phyloP scores from a whole-genome alignment of 2,888 invertebrate genomes.

The Nymphalis polychloros region DNA sequence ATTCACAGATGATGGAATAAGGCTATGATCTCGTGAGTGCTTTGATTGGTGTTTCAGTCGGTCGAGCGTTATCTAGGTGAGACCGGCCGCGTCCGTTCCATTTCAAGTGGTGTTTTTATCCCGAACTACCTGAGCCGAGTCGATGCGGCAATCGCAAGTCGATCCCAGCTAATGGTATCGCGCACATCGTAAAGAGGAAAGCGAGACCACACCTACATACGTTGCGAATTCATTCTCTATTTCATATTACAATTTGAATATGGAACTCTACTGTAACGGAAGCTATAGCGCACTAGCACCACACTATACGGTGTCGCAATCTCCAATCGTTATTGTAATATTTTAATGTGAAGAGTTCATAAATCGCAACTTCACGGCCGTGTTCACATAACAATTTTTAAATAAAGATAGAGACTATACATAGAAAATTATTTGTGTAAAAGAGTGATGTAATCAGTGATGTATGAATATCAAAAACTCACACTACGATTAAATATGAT shows the following conservation, averaged over 20 bases:
- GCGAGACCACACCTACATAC: slow-evolving; percentile 48
- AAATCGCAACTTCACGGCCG: slow-evolving; percentile 60
- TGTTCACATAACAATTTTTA: slow-evolving; percentile 44
- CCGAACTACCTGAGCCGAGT: slow-evolving; percentile 69
- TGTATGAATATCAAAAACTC: slow-evolving; percentile 10
- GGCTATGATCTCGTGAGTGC: slow-evolving; percentile 39
- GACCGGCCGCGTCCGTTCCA: slow-evolving; percentile 68
- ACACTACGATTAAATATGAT: slow-evolving; percentile 24
- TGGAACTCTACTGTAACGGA: neutral
- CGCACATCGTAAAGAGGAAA: slow-evolving; percentile 41
- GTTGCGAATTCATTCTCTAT: slow-evolving; percentile 44
- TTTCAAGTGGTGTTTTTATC: slow-evolving; percentile 78
- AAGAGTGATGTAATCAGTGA: slow-evolving; percentile 16
- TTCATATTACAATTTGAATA: slow-evolving; percentile 28
- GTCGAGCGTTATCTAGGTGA: slow-evolving; percentile 71
- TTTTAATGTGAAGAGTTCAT: slow-evolving; percentile 48
- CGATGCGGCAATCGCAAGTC: slow-evolving; percentile 37
- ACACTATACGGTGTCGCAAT: neutral
- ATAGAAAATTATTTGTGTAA: neutral
- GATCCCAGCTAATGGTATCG: slow-evolving; percentile 54
- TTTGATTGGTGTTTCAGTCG: slow-evolving; percentile 49
- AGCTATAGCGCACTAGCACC: neutral
- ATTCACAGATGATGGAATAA: slow-evolving; percentile 51
- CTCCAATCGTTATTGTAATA: slow-evolving; percentile 40
- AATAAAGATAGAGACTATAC: neutral